Base-by-base conservation (phyloP, 2,888 invertebrate species). In the Nemoura dubitans region DNA sequence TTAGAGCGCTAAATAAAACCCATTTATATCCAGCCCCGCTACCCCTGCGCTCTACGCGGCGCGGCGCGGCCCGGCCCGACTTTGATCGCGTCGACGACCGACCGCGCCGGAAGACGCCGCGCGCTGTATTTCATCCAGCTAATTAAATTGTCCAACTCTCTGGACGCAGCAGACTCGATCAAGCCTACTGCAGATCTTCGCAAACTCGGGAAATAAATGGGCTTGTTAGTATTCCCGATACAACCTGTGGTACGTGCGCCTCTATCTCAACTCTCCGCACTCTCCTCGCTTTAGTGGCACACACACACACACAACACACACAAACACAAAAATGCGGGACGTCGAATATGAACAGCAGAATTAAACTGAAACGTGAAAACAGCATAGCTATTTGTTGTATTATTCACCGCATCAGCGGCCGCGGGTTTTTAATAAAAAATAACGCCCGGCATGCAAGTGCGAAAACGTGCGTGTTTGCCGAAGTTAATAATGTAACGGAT, bases 171-270 rank as follows among this genome's bases (percentile, higher is more conserved):
- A 10, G 59, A 59, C 59, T 59, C 59, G 59, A 59, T 59, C 59
- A 21, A 21, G 59, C 59, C 59, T 10, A 59, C 59, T 59, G 59
- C 59, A 59, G 59, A 59, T 59, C 59, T 59, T 59, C 59, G 10
- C 59, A 59, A 59, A 59, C 59, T 59, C 21, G 10, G 59, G 59
- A 59, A 59, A 59, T 59, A 59, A 59, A 59, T 59, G 21, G 81
- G 16, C 81, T 81, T n/a, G 25, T 81, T 81, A 81, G 81, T 81
- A 81, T 81, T 81, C 81, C 81, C 81, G 30, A 81, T 81, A 81
- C 81, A 81, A 21, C 81, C 29, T 29, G 81, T 21, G 59, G 59
- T 81, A 29, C 81, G 81, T 28, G 81, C 6, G 81, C 28, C 81
- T 81, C 81, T 81, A 27, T 59, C 59, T 59, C 59, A 10, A 21